phyloP scores from a whole-genome alignment of 2,113 vertebrate genomes.

The Mobula birostris region DNA sequence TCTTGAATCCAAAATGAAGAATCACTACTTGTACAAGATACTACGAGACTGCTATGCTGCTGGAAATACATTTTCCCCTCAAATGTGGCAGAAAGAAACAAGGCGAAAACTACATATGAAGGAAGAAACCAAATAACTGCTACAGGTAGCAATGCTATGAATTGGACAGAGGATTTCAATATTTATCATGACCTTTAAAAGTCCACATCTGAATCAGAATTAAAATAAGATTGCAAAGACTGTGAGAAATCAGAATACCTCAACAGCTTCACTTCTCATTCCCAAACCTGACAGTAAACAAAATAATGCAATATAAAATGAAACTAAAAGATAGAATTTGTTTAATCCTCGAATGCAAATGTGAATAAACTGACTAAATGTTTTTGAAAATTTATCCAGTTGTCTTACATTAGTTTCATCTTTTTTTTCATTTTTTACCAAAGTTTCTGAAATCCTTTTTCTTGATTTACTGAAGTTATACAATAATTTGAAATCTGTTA shows the following conservation, averaged over 20 bases:
- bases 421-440: neutral
- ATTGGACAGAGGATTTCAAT: neutral
- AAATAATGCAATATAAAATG: neutral
- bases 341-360: neutral
- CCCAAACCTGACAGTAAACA: neutral
- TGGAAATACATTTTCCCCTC: neutral
- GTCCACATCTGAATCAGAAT: neutral
- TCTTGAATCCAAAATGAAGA: neutral
- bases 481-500: neutral
- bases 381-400: neutral
- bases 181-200: neutral
- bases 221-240: neutral
- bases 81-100: neutral
- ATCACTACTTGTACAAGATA: neutral
- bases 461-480: neutral
- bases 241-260: neutral
- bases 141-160: neutral
- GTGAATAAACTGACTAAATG: neutral
- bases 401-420: neutral
- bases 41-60: neutral
- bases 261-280: no score
- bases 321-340: neutral
- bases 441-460: neutral
- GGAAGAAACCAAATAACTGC: neutral
- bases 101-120: neutral